Evolutionary conservation across 92 coral and sea anemone genomes (phyloP).

Genomic region (Zoanthus sociatus): DNA sequence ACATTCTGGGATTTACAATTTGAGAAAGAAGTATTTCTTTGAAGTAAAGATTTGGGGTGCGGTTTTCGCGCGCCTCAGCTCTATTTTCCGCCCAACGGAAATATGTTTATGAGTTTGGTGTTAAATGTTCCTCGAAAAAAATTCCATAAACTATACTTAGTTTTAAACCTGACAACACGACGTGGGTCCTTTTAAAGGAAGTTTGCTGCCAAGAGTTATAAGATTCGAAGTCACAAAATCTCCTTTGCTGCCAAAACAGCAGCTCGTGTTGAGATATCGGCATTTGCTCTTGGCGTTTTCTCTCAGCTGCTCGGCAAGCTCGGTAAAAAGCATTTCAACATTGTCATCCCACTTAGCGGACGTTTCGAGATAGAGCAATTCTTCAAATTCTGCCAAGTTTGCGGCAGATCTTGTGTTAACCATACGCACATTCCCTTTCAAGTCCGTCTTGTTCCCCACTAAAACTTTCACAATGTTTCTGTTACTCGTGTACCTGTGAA

Average conservation of each 20-base stretch:
- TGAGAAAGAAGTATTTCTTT: slow-evolving; percentile 13
- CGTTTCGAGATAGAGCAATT: slow-evolving; percentile 91
- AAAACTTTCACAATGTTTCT: slow-evolving; percentile 87
- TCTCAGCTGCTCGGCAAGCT: slow-evolving; percentile 92
- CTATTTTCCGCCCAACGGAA: slow-evolving; percentile 36
- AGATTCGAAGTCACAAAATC: slow-evolving; percentile 57
- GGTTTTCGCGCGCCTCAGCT: slow-evolving; percentile 31
- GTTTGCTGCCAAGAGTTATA: slow-evolving; percentile 61
- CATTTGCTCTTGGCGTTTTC: slow-evolving; percentile 83
- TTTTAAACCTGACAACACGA: slow-evolving; percentile 59
- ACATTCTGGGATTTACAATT: neutral
- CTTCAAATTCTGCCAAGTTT: slow-evolving; percentile 97
- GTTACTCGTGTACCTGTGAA: slow-evolving; percentile 79
- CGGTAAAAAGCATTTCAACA: slow-evolving; percentile 88
- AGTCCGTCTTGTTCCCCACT: slow-evolving; percentile 98
- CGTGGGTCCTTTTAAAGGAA: slow-evolving; percentile 62
- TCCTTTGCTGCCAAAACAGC: slow-evolving; percentile 44
- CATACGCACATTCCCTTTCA: slow-evolving; percentile 85
- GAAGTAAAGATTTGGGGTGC: slow-evolving; percentile 16
- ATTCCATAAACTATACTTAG: neutral
- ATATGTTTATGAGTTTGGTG: slow-evolving; percentile 1
- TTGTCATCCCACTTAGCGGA: slow-evolving; percentile 99
- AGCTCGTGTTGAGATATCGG: slow-evolving; percentile 40
- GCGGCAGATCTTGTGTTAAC: slow-evolving; percentile 97
- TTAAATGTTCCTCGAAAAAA: neutral